Percentiles rank a stretch among this genome's conserved stretches.
These are phyloP conservation scores for Chironomus tepperi DNA, from an alignment of 1,140 invertebrate genomes.

Conservation along the genomic window DNA sequence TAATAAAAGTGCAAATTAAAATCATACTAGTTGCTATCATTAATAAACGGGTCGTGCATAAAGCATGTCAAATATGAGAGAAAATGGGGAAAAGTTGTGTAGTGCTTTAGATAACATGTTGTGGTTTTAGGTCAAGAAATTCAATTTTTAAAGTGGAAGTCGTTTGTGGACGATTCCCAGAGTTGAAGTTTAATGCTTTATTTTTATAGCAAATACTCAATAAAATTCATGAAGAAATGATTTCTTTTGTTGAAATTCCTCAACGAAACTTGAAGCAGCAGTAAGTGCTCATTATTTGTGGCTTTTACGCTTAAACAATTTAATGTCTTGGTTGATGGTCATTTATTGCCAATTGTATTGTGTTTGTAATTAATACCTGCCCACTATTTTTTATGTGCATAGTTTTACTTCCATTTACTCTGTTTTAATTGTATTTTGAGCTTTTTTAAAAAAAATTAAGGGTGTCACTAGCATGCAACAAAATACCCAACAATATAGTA, in stretches of 20 bases:
- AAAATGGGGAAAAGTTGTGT: no score
- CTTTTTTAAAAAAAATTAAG: slow-evolving; percentile 8
- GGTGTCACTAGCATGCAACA: neutral
- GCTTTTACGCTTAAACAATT: no score
- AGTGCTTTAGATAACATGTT: no score
- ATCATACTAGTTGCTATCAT: no score
- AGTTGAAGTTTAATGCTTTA: no score
- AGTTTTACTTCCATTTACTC: neutral
- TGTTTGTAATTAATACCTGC: neutral
- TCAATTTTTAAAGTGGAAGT: no score
- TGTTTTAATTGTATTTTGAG: neutral
- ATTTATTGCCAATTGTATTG: neutral
- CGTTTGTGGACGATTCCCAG: no score
- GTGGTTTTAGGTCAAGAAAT: no score
- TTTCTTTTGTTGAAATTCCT: neutral
- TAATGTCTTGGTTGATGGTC: neutral
- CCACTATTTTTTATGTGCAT: neutral
- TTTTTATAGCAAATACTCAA: neutral
- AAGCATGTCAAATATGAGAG: no score
- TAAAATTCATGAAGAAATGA: neutral
- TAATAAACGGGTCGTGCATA: no score
- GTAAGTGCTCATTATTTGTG: no score
- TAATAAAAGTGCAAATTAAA: neutral
- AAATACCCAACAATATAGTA: neutral
- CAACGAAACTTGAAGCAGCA: no score